phyloP scores from a whole-genome alignment of 2,113 vertebrate species.

The Craseonycteris thonglongyai region DNA sequence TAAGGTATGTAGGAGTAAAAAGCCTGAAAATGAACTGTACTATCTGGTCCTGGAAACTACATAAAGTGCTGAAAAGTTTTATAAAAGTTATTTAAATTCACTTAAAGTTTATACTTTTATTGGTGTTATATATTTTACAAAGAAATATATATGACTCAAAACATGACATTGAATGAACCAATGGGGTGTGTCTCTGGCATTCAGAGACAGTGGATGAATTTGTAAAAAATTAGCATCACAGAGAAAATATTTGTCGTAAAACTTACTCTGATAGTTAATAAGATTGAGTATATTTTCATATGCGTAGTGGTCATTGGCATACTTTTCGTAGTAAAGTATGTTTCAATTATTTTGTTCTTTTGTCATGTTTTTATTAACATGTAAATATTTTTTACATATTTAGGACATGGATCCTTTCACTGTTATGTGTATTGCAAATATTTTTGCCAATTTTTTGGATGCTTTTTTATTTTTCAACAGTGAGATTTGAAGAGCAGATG shows the following conservation, averaged over 20 bases:
- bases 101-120: background rate
- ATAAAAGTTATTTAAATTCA: background rate
- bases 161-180: background rate
- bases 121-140: background rate
- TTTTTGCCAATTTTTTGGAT: background rate
- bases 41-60: background rate
- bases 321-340: background rate
- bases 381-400: background rate
- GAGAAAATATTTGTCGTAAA: background rate
- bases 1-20: background rate
- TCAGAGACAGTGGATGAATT: background rate
- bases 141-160: background rate
- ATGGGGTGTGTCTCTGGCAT: background rate
- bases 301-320: background rate
- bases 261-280: background rate
- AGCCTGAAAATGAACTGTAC: background rate
- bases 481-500: background rate
- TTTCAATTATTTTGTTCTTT: background rate
- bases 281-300: background rate
- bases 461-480: background rate
- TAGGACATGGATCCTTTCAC: background rate
- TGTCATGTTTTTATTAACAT: background rate
- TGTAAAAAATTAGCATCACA: background rate
- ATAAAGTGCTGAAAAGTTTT: background rate
- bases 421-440: background rate